Evolutionary conservation across 1,140 invertebrate genomes (phyloP).

Genomic region (Mylabris phalerata): DNA sequence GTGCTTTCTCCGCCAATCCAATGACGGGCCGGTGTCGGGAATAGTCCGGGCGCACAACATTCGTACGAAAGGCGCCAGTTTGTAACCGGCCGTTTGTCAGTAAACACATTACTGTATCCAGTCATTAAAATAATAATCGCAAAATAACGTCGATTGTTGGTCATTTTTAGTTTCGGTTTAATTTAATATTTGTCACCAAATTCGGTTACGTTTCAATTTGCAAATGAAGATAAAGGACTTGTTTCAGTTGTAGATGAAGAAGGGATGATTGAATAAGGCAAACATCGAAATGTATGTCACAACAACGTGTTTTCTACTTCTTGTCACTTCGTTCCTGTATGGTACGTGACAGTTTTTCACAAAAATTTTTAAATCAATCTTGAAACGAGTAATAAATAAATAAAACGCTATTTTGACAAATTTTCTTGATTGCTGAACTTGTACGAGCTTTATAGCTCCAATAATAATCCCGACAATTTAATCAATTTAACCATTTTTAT

Average conservation of each 20-base stretch:
- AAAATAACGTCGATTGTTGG: too few relatives aligned
- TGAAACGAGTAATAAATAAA: neutral
- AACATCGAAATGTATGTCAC: slow-evolving; percentile 22
- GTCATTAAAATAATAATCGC: too few relatives aligned
- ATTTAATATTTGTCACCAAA: too few relatives aligned
- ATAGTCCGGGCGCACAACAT: slow-evolving; percentile 16
- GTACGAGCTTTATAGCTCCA: too few relatives aligned
- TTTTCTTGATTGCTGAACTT: too few relatives aligned
- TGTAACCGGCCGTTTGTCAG: slow-evolving; percentile 9
- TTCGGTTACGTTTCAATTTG: too few relatives aligned
- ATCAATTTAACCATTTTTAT: too few relatives aligned
- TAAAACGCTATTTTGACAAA: too few relatives aligned
- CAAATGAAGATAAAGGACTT: too few relatives aligned
- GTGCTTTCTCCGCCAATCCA: slow-evolving; percentile 24
- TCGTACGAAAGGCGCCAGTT: slow-evolving; percentile 16
- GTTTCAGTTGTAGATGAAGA: neutral
- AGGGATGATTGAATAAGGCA: neutral
- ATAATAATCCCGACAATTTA: too few relatives aligned
- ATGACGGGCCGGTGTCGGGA: slow-evolving; percentile 12
- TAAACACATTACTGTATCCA: too few relatives aligned
- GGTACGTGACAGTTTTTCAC: slow-evolving; percentile 22
- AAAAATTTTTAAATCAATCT: neutral
- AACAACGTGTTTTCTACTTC: slow-evolving; percentile 22
- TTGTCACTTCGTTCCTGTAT: slow-evolving; percentile 24
- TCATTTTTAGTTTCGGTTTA: too few relatives aligned